Evolutionary conservation across 2,113 vertebrate species (phyloP), one percentile per base, ranked within the genome.

Genomic region (Accipiter cooperii): DNA sequence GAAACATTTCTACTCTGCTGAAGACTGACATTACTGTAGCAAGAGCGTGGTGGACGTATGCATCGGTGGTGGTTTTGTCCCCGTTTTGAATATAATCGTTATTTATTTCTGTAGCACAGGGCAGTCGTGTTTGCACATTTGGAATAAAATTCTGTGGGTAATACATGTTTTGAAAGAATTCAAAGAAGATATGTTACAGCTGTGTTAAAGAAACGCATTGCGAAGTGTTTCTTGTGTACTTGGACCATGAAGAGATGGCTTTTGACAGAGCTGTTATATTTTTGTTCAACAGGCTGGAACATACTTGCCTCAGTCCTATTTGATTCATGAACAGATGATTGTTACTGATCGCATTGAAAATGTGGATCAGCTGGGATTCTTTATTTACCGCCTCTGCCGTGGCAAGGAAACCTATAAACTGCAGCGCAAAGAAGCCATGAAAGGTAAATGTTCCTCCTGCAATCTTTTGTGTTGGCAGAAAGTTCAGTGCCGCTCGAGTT

Each of bases 261-360:
- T 98, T 93, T 87, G 66, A 81, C 64, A 69, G 47, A 89, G 58
- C 63, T 81, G 77, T 63, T 85, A 4, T 1, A 4, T 61, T 94
- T 94, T 47, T 87, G 28, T 90, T 78, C 57, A 74, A 15, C 97
- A 99, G 99, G 98, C 99, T 89, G 99, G 99, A 86, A 99, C 99
- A 13, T 99, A 99, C 93, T 97, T 99, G 98, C 99, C 99, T 25
- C 99, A 99, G 98, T 99, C 99, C 3, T 98, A 98, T 94, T 97
- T 99, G 97, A 97, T 99, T 97, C 99, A 99, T 1, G 99, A 99
- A 82, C 99, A 99, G 97, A 99, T 99, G 99, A 97, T 99, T 16
- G 99, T 99, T 96, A 99, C 99, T 4, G 99, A 99, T 96, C 99
- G 98, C 63, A 98, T 99, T 97, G 98, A 99, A 88, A 99, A 98